phyloP scores from a whole-genome alignment of 2,888 invertebrate genomes.

The Vannuccia rotundouncinata region DNA sequence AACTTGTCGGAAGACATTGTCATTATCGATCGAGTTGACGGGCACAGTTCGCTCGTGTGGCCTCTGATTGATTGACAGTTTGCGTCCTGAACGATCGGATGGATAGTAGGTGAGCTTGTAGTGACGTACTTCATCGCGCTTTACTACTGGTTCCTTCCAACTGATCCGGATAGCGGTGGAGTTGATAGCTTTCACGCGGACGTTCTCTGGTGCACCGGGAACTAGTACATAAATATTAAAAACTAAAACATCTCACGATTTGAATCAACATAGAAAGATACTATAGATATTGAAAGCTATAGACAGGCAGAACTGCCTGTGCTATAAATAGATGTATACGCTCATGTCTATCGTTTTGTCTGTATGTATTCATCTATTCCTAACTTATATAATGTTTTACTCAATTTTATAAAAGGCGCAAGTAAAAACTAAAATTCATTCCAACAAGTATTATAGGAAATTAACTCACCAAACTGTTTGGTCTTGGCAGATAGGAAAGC shows the following conservation, averaged over 20 bases:
- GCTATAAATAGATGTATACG: no score
- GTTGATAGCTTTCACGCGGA: constrained; percentile 78
- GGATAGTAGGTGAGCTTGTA: constrained; percentile 61
- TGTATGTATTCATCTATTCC: no score
- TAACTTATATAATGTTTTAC: no score
- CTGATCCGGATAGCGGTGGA: constrained; percentile 88
- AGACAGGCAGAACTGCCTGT: no score
- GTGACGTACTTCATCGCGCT: constrained; percentile 88
- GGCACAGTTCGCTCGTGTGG: neutral
- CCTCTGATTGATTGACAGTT: neutral
- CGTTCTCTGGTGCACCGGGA: constrained; percentile 90
- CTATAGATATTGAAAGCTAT: no score
- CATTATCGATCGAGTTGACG: neutral
- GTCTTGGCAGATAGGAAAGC: neutral
- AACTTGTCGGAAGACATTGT: constrained; percentile 57
- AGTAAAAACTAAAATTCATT: neutral
- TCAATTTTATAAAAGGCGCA: no score
- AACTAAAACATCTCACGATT: no score
- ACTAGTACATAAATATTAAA: no score
- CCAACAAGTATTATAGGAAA: neutral
- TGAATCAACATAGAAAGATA: no score
- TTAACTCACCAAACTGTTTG: constrained; percentile 21
- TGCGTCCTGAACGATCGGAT: neutral
- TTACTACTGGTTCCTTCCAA: constrained; percentile 84
- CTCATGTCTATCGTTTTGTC: no score